Base-by-base conservation (phyloP, 2,888 invertebrate genomes). In the Anarsia innoxiella region DNA sequence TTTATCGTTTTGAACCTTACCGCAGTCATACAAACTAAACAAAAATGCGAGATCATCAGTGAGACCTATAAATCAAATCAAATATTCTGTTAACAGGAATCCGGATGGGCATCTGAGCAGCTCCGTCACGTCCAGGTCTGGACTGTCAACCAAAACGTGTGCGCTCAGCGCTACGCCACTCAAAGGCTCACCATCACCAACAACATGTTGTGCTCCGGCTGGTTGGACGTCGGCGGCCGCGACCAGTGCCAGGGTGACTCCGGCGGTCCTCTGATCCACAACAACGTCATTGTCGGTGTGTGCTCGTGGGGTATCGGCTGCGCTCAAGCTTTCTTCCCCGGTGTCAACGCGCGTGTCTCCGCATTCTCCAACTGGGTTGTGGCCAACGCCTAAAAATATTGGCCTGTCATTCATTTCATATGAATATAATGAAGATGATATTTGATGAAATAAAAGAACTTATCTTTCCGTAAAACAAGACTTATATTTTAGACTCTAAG, bases 211-310 rank as follows among this genome's bases (percentile, higher is more conserved):
- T 0, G 43, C 52, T 4, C 66, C 67, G 2, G 58, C 62, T 4
- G 74, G 73, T 1, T 74, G 72, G 60, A 45, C 39, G 66, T 67
- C 3, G 66, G 55, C 44, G 66, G 59, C 25, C 71, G 69, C 1
- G 75, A 75, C 3, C 28, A 36, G 0, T 78, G 77, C 53, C 54
- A 60, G 48, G 69, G 66, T 12, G 70, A 73, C 51, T 60, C 62
- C 12, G 73, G 73, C 1, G 64, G 69, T 27, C 70, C 72, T 10
- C 60, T 72, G 12, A 51, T 62, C 44, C 70, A 69, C 46, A 60
- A 63, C 30, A 41, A 45, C 27, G 44, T 64, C 3, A 41, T 66
- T 9, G 67, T 72, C 1, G 72, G 72, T 12, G 47, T 72, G 12
- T 59, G 55, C 44, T 72, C 73, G 1, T 73, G 56, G 51, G 67